Evolutionary conservation across 92 coral and sea anemone species (phyloP), one percentile per base, ranked within the genome.

Genomic region (Isaurus tuberculatus): DNA sequence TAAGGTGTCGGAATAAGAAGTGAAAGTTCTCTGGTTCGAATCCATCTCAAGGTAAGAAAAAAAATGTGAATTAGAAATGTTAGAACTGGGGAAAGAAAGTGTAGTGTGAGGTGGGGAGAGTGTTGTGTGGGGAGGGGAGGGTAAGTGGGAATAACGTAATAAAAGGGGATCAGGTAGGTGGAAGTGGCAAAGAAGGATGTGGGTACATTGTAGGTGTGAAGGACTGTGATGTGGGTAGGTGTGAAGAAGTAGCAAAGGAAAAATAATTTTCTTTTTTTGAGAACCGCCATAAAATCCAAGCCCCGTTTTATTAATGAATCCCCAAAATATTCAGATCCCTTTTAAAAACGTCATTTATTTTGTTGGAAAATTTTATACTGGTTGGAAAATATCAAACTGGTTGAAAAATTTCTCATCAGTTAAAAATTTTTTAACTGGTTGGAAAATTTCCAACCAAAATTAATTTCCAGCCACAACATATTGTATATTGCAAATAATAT

Each of bases 1-100:
- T 63, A 63, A 63, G 68, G 68, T 17, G 25, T 63, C 19, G 34
- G 68, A 63, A 32, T 63, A 63, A 63, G 67, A 61, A 61, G 29
- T 27, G 10, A 61, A 61, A 22, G 27, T 20, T 61, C 67, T 2
- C 67, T 22, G 31, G 67, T 61, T 61, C 67, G 31, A 61, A 8
- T 19, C 65, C 58, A 0, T 0, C 67, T 61, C 67, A 61, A 61
- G 67, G 31, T 61, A 61, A 61, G 67, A 0, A 61, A 61, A 61
- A 61, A 61, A 61, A 61, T 2, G 17, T 51, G 23, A 51, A 51
- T 51, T 0, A 51, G 61, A 51, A 51, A 51, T 51, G 2, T 17
- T 6, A 51, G 61, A 51, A 51, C 13, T 51, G 61, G 61, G 61
- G 61, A 51, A 51, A 51, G 13, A 36, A 3, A 0, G 8, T 3